Conservation (phyloP, 2,888 invertebrate genomes). For the Helicoverpa assulta region DNA sequence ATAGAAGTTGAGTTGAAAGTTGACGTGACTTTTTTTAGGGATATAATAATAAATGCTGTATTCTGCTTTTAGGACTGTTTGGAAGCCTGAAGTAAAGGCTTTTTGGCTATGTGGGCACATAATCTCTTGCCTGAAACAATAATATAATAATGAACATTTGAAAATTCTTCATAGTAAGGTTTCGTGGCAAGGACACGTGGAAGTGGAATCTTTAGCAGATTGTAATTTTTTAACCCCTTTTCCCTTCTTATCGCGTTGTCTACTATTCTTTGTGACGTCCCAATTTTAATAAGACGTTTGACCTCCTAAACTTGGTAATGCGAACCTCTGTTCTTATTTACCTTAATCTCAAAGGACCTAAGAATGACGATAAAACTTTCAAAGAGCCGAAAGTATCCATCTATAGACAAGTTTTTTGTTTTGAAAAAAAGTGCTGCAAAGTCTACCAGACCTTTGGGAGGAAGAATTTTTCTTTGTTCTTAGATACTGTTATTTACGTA, state of each 20-base stretch:
- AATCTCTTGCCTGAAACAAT: too few species aligned
- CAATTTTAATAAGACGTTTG: conserved; percentile 34
- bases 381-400: conserved; percentile 24
- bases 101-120: neutral
- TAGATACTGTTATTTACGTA: neutral
- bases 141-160: neutral
- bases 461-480: conserved; percentile 16
- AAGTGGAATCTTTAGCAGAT: neutral
- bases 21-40: conserved; percentile 36
- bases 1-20: conserved; percentile 43
- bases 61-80: conserved; percentile 17
- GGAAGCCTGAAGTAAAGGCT: conserved; percentile 13
- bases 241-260: neutral
- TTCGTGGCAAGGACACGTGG: neutral
- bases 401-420: conserved; percentile 33
- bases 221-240: neutral
- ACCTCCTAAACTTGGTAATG: conserved; percentile 40
- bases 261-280: neutral
- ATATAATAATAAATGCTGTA: conserved; percentile 1
- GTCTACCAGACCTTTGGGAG: conserved; percentile 41
- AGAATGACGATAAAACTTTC: conserved; percentile 47
- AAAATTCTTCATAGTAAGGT: neutral
- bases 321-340: conserved; percentile 40
- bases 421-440: conserved; percentile 8
- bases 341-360: conserved; percentile 39